These are phyloP conservation scores for Gonioctena quinquepunctata DNA, from an alignment of 1,140 invertebrate genomes.

Conservation along the genomic window DNA sequence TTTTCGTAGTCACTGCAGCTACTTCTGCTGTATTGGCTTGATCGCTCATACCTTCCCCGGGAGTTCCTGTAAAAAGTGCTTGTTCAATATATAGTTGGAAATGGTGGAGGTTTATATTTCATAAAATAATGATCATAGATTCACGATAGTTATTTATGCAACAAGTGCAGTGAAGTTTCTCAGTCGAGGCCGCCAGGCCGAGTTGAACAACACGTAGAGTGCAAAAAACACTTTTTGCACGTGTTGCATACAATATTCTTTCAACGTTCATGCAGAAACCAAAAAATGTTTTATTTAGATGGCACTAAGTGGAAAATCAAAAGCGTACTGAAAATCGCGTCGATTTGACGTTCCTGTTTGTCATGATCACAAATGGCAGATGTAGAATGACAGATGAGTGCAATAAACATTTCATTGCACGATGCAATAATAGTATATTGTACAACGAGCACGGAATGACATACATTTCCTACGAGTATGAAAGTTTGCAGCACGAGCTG, in stretches of 20 bases:
- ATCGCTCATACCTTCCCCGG: slow-evolving; percentile 34
- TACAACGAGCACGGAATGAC: too few relatives aligned
- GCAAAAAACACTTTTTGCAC: neutral
- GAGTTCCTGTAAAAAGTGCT: slow-evolving; percentile 27
- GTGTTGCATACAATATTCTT: too few relatives aligned
- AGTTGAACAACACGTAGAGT: neutral
- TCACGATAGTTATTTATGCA: neutral
- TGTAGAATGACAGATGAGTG: too few relatives aligned
- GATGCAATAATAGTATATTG: too few relatives aligned
- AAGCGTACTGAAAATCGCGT: too few relatives aligned
- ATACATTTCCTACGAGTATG: too few relatives aligned
- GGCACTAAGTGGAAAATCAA: neutral
- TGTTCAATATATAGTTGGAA: too few relatives aligned
- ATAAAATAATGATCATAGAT: neutral
- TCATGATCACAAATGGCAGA: too few relatives aligned
- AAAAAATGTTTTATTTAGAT: neutral
- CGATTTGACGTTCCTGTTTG: too few relatives aligned
- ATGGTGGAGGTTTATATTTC: too few relatives aligned
- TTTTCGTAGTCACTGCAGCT: slow-evolving; percentile 39
- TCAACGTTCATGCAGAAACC: neutral
- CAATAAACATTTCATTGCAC: too few relatives aligned
- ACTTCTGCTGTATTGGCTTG: slow-evolving; percentile 43
- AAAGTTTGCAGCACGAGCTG: too few relatives aligned
- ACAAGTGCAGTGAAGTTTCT: neutral
- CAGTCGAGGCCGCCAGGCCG: neutral